Evolutionary conservation across 64 coral and sea anemone genomes (phyloP).

Genomic region (Dendrophyllia cribrosa): DNA sequence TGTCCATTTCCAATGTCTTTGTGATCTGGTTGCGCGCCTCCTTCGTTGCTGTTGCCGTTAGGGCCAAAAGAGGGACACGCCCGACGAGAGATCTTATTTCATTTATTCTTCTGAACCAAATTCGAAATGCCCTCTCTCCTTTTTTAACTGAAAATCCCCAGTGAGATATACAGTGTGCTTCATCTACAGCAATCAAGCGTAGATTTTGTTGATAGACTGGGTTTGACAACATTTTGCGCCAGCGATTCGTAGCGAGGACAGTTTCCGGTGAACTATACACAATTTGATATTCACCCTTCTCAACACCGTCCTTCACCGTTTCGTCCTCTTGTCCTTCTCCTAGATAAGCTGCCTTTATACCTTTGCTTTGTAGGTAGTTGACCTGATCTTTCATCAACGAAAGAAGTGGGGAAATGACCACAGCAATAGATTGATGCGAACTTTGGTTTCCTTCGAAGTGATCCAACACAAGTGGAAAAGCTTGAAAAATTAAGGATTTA

Average conservation of each 20-base stretch:
- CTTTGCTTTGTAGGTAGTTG: constrained; percentile 32
- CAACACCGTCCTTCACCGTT: neutral
- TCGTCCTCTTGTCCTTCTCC: neutral
- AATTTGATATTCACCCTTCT: constrained; percentile 8
- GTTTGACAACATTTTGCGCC: neutral
- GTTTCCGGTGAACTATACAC: constrained; percentile 21
- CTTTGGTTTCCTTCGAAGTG: too few species aligned
- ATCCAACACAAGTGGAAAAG: too few species aligned
- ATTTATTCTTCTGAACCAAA: constrained; percentile 17
- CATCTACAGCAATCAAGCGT: constrained; percentile 2
- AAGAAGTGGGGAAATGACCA: constrained; percentile 21
- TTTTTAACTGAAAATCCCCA: constrained; percentile 22
- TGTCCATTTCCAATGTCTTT: neutral
- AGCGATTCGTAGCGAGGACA: constrained; percentile 3
- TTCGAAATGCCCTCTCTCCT: constrained; percentile 13
- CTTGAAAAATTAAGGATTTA: neutral
- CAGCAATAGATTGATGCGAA: neutral
- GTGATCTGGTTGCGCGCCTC: neutral
- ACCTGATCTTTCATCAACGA: constrained; percentile 46
- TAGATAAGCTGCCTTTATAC: constrained; percentile 21
- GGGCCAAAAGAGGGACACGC: neutral
- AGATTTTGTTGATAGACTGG: constrained; percentile 3
- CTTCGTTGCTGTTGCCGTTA: constrained; percentile 6
- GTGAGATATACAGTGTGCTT: constrained; percentile 14
- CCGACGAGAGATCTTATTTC: neutral